Evolutionary conservation across 2,888 invertebrate species (phyloP), one percentile per base, ranked within the genome.

Genomic region (Hydraecia micacea): DNA sequence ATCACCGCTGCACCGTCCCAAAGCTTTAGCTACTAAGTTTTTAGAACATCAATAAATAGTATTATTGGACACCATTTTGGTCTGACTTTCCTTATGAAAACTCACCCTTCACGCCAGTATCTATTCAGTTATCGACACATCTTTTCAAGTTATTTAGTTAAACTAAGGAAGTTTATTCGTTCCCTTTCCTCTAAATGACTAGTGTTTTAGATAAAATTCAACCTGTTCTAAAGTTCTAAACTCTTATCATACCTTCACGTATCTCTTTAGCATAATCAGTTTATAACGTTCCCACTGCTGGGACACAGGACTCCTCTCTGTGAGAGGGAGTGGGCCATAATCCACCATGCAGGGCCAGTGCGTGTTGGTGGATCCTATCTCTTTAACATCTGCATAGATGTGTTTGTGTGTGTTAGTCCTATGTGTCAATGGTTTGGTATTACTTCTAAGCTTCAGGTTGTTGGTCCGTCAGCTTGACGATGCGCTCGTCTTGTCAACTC

Each of bases 401-500:
- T 77, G 84, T 79, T 60, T 71, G 84, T 83, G 66, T 81, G 69
- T 86, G 84, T 86, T 70, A 70, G 32, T 39, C 66, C 65, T 36
- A 55, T 72, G 79, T 85, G 83, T 77, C 79, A 71, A 84, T 86
- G 86, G 81, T 84, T 83, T 89, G 88, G 82, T 85, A 75, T 65
- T 70, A 83, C 60, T 68, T 72, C 73, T 84, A 74, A 80, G 88
- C 88, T 89, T 88, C 78, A 75, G 89, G 86, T 89, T 77, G 73
- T 73, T 83, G 80, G 82, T 86, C 71, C 79, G 83, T 81, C 86
- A 73, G 81, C 84, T 87, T 84, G 79, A 76, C 80, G 87, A 75
- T 62, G 77, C 81, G 88, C 88, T 85, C 86, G 87, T 86, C 80
- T 81, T 80, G 78, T 74, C 75, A 77, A 76, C 65, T 84, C 21